Evolutionary conservation across 2,797 vertebrate species (phyloP).

Genomic region (Neomorphus geoffroyi): DNA sequence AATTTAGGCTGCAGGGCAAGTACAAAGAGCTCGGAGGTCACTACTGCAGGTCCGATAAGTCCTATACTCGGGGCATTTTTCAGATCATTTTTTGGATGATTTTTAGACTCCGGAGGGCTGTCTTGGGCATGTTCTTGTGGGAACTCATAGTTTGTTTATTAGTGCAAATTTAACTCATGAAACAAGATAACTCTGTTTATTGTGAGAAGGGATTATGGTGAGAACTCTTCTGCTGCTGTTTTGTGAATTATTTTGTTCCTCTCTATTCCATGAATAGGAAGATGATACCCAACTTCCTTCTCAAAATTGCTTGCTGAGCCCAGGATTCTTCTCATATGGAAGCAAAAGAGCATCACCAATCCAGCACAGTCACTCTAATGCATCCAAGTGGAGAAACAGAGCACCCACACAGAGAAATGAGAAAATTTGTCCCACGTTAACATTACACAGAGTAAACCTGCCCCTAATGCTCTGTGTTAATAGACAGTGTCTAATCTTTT

Average conservation of each 20-base stretch:
- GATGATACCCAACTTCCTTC: neutral
- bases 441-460: neutral
- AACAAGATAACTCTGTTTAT: constrained; percentile 46
- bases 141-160: constrained; percentile 29
- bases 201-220: neutral
- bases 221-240: neutral
- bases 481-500: neutral
- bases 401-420: neutral
- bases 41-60: neutral
- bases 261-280: neutral
- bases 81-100: neutral
- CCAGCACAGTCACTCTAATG: neutral
- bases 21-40: neutral
- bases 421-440: neutral
- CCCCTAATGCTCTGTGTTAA: neutral
- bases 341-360: neutral
- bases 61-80: neutral
- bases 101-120: neutral
- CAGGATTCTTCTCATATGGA: neutral
- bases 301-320: neutral
- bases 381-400: neutral
- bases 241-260: neutral
- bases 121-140: constrained; percentile 18
- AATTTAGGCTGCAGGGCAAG: neutral
- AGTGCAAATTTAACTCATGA: neutral